Evolutionary conservation across 2,888 invertebrate species (phyloP).

Genomic region (Boloria euphrosyne): DNA sequence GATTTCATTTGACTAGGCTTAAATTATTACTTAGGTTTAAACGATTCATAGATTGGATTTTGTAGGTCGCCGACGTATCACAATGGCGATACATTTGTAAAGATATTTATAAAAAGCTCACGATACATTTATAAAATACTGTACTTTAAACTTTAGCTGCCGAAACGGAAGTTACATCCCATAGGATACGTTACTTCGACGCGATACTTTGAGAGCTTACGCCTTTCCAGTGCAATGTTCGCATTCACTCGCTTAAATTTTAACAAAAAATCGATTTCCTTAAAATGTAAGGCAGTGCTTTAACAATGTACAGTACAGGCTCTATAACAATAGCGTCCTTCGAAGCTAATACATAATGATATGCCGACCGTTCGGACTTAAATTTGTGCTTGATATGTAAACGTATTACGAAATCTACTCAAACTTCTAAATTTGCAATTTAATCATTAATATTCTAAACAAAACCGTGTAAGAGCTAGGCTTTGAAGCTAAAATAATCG

Average conservation of each 20-base stretch:
- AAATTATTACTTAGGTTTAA: constrained; percentile 47
- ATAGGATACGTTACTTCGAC: constrained; percentile 55
- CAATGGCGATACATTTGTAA: constrained; percentile 59
- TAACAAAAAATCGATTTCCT: constrained; percentile 54
- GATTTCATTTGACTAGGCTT: constrained; percentile 37
- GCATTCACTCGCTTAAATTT: constrained; percentile 54
- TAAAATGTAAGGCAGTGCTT: constrained; percentile 80
- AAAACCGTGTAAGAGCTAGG: constrained; percentile 38
- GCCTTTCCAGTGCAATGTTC: constrained; percentile 45
- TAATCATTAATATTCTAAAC: constrained; percentile 28
- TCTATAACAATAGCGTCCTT: constrained; percentile 32
- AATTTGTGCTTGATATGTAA: constrained; percentile 77
- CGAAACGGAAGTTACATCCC: constrained; percentile 35
- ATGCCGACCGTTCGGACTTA: constrained; percentile 59
- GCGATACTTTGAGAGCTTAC: constrained; percentile 58
- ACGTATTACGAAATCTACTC: constrained; percentile 35
- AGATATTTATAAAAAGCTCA: constrained; percentile 72
- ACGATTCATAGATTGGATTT: constrained; percentile 40
- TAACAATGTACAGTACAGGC: constrained; percentile 47
- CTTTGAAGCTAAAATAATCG: constrained; percentile 30
- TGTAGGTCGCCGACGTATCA: constrained; percentile 43
- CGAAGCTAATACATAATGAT: constrained; percentile 60
- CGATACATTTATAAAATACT: constrained; percentile 55
- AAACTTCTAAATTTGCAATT: constrained; percentile 37
- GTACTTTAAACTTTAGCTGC: constrained; percentile 46